phyloP scores from a whole-genome alignment of 2,113 vertebrate species.

The Neoarius graeffei region DNA sequence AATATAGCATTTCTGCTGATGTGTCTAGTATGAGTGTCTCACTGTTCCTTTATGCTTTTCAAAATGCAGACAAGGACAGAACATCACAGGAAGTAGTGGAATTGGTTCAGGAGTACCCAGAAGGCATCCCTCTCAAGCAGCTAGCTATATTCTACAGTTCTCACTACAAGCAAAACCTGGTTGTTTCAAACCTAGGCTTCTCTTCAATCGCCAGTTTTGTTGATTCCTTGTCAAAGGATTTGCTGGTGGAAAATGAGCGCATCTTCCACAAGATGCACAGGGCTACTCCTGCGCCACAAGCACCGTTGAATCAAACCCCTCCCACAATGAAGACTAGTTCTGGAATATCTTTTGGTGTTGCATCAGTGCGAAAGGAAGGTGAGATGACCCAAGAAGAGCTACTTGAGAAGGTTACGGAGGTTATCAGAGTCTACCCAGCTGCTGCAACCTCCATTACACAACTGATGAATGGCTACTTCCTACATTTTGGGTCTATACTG shows the following conservation, averaged over 20 bases:
- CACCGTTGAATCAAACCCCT: not conserved
- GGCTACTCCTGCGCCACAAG: not conserved
- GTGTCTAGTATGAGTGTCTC: not conserved
- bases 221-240: not conserved
- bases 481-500: slow-evolving; percentile 52
- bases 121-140: not conserved
- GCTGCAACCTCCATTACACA: slow-evolving; percentile 53
- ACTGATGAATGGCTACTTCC: slow-evolving; percentile 58
- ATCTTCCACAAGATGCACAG: not conserved
- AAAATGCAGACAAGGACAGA: not conserved
- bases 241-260: not conserved
- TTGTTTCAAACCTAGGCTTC: not conserved
- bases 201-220: not conserved
- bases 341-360: not conserved
- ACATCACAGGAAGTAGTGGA: not conserved
- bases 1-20: not conserved
- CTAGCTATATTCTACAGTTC: not conserved
- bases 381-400: slow-evolving; percentile 62
- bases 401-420: slow-evolving; percentile 61
- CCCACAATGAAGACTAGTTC: not conserved
- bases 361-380: not conserved
- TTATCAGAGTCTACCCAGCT: slow-evolving; percentile 50
- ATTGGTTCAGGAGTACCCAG: not conserved
- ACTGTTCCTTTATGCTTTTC: not conserved
- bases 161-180: not conserved